Base-by-base conservation (phyloP, 37 sponge, comb jelly and placozoan genomes). In the Ianthella basta region DNA sequence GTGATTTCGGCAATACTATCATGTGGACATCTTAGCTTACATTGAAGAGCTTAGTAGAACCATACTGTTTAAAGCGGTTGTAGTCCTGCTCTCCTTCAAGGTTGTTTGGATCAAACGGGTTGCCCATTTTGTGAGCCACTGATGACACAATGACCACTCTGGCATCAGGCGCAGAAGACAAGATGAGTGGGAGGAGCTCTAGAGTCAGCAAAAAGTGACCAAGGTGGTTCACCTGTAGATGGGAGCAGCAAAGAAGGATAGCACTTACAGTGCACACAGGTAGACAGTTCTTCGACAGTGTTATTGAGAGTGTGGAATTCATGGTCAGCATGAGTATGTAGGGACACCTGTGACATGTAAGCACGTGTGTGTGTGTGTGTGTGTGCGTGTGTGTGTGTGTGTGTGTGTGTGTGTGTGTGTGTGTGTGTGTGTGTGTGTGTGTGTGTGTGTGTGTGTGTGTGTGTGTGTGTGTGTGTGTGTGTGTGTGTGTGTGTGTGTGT, bases 81-180 rank as follows among this genome's bases (percentile, higher is more conserved):
- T 89, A 89, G 14, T 64, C 24, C 24, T 59, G 33, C 35, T 83
- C 89, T 20, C 72, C 79, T 19, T 88, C 59, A 32, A 92, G 60
- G 57, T 86, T 88, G 54, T 59, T 82, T 53, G 82, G 86, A 29
- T 79, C 56, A 44, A 89, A 81, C 0, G 75, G 78, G 41, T 60
- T 34, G 21, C 65, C 84, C 10, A 18, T 1, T 2, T 15, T 68
- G 37, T 92, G 89, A 20, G 14, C 38, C 18, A 18, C 1, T 20
- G 93, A 89, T 24, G 93, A 92, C 64, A 92, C 89, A 67, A 85
- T 60, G 60, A 89, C 83, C 23, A 93, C 81, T 36, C 90, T 79
- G 18, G 59, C 87, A 81, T 89, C 93, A 16, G 87, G 87, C 27
- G 56, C 59, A 23, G 77, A 37, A 33, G 68, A 66, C 77, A 83